phyloP scores from a whole-genome alignment of 92 coral and sea anemone genomes.

The Hydrozoanthus gracilis region DNA sequence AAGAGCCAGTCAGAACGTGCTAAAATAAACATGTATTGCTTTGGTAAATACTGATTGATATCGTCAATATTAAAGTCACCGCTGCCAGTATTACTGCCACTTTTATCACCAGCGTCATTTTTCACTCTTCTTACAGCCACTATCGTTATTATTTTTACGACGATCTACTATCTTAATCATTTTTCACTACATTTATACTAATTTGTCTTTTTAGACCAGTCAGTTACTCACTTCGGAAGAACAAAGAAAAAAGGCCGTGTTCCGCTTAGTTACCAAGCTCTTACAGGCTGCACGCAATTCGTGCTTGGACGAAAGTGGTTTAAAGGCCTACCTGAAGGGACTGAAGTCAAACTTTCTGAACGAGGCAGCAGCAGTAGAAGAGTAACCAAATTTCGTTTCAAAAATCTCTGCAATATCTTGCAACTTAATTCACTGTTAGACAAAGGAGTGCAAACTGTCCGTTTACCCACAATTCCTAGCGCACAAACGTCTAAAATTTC shows the following conservation, averaged over 20 bases:
- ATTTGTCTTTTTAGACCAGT: conserved; percentile 47
- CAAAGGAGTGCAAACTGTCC: too few species aligned
- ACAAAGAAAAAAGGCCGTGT: conserved; percentile 83
- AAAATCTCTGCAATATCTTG: too few species aligned
- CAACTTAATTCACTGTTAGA: too few species aligned
- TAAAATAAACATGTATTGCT: too few species aligned
- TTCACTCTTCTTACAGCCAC: not conserved
- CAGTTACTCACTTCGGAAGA: conserved; percentile 80
- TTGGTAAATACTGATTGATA: too few species aligned
- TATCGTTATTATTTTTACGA: not conserved
- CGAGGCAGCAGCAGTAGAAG: conserved; percentile 72
- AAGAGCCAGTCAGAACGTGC: too few species aligned
- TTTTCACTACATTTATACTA: not conserved
- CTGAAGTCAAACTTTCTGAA: conserved; percentile 80
- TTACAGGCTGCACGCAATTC: conserved; percentile 94
- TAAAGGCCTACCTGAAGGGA: conserved; percentile 79
- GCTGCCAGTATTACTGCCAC: not conserved
- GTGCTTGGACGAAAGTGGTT: conserved; percentile 85
- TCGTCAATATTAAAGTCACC: not conserved
- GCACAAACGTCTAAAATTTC: too few species aligned
- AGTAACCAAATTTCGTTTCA: conserved; percentile 21
- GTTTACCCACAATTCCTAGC: too few species aligned
- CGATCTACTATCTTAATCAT: too few species aligned
- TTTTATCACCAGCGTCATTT: not conserved
- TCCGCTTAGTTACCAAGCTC: conserved; percentile 89